phyloP scores from a whole-genome alignment of 2,888 invertebrate genomes.

The Galerucella nymphaeae region DNA sequence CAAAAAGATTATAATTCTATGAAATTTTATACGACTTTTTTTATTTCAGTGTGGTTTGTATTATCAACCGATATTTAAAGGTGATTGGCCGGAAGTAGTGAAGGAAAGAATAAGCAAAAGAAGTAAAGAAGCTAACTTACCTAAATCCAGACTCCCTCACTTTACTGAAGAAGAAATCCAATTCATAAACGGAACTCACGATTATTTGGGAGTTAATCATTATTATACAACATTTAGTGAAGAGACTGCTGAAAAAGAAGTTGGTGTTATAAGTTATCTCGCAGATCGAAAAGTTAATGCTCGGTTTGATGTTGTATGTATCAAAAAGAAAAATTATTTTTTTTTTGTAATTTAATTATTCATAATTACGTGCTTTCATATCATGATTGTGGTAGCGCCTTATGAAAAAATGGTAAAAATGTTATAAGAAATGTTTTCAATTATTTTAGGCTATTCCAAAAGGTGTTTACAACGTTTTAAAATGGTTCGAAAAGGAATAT shows the following conservation, averaged over 20 bases:
- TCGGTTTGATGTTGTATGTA: neutral
- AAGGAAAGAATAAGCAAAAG: slow-evolving; percentile 69
- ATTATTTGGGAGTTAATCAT: slow-evolving; percentile 79
- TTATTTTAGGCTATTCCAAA: slow-evolving; percentile 21
- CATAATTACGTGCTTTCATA: no score
- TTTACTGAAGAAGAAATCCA: slow-evolving; percentile 72
- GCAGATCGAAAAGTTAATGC: slow-evolving; percentile 29
- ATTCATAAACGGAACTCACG: slow-evolving; percentile 71
- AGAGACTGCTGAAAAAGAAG: slow-evolving; percentile 29
- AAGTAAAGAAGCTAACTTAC: slow-evolving; percentile 64
- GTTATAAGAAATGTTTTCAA: neutral
- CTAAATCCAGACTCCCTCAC: slow-evolving; percentile 71
- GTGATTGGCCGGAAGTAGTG: slow-evolving; percentile 77
- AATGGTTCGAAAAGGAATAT: slow-evolving; percentile 13
- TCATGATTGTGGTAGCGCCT: no score
- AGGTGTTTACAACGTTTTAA: slow-evolving; percentile 20
- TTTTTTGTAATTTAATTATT: no score
- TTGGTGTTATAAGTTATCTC: slow-evolving; percentile 19
- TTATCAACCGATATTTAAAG: slow-evolving; percentile 70
- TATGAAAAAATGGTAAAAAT: neutral
- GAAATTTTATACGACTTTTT: neutral
- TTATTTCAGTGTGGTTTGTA: slow-evolving; percentile 45
- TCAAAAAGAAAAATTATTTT: neutral
- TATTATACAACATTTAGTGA: slow-evolving; percentile 72
- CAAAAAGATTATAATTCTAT: neutral